These are phyloP conservation scores for Amphiprion percula DNA, from an alignment of 2,113 vertebrate genomes.

Conservation along the genomic window DNA sequence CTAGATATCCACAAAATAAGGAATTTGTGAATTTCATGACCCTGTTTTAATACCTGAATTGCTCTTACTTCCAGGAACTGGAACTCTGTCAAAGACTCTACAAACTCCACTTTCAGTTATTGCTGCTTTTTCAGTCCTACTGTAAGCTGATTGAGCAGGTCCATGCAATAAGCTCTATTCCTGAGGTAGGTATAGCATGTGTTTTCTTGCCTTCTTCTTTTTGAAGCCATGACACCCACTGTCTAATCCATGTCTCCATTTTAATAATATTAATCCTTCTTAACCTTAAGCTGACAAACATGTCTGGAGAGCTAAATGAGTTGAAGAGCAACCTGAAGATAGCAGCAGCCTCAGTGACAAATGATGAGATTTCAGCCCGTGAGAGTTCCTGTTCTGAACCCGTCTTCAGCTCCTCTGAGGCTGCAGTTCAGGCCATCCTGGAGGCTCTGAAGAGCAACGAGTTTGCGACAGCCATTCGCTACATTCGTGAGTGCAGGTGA, in stretches of 20 bases:
- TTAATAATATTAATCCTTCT: slow-evolving; percentile 20
- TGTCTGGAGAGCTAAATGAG: slow-evolving; percentile 93
- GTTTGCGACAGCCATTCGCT: slow-evolving; percentile 85
- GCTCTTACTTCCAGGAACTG: slow-evolving; percentile 87
- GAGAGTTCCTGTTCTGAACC: slow-evolving; percentile 81
- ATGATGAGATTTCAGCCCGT: slow-evolving; percentile 69
- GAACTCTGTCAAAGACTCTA: slow-evolving; percentile 96
- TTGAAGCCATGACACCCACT: neutral
- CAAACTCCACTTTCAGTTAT: slow-evolving; percentile 96
- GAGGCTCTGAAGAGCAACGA: slow-evolving; percentile 90
- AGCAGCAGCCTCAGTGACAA: slow-evolving; percentile 85
- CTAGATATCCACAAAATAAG: neutral
- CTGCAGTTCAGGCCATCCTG: slow-evolving; percentile 92
- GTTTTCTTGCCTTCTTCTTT: slow-evolving; percentile 2
- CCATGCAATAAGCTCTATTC: slow-evolving; percentile 91
- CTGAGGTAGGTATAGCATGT: slow-evolving; percentile 84
- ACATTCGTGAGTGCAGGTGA: slow-evolving; percentile 93
- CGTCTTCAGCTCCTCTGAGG: slow-evolving; percentile 89
- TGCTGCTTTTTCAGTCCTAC: slow-evolving; percentile 97
- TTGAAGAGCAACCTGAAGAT: slow-evolving; percentile 90
- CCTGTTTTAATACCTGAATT: slow-evolving; percentile 11
- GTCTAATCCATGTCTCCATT: slow-evolving; percentile 1
- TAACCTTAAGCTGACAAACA: slow-evolving; percentile 88
- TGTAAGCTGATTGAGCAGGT: slow-evolving; percentile 96
- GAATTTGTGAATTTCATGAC: neutral